Conservation (phyloP, 1,140 invertebrate species). For the Cyclina sinensis region DNA sequence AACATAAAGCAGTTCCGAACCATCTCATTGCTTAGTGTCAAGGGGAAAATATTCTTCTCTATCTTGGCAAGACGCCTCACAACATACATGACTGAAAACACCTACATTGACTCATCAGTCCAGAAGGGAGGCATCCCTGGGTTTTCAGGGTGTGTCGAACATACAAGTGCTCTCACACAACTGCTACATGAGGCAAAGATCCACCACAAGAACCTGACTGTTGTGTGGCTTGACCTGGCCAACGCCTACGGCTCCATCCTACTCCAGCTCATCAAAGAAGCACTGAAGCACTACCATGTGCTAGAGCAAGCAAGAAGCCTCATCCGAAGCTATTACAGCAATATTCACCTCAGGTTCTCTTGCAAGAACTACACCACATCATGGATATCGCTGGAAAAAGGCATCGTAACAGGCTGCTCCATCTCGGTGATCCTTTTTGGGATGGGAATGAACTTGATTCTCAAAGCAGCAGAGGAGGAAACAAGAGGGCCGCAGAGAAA, state of each 20-base stretch:
- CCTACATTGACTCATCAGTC: constrained; percentile 49
- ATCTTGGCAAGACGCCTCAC: no score
- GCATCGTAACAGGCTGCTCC: no score
- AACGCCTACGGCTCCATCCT: no score
- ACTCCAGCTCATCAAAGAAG: constrained; percentile 39
- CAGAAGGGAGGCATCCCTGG: constrained; percentile 60
- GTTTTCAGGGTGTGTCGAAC: constrained; percentile 40
- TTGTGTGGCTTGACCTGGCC: no score
- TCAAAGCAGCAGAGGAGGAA: constrained; percentile 44
- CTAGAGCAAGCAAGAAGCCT: no score
- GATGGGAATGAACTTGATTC: constrained; percentile 54
- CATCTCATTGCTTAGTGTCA: constrained; percentile 64
- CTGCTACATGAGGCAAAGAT: constrained; percentile 15
- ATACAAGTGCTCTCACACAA: not conserved
- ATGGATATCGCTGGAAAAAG: constrained; percentile 40
- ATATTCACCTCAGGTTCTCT: no score
- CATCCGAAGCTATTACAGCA: no score
- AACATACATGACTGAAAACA: constrained; percentile 53
- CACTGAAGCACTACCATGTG: constrained; percentile 43
- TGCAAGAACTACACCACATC: no score
- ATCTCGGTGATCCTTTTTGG: constrained; percentile 54
- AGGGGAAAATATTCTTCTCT: constrained; percentile 50
- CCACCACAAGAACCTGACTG: no score
- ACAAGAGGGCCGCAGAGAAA: constrained; percentile 24
- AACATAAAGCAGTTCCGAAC: constrained; percentile 68